A percentile compares a stretch with the other conserved stretches of the same genome.
phyloP scores from a whole-genome alignment of 2,113 vertebrate genomes.

The Ellobius talpinus region DNA sequence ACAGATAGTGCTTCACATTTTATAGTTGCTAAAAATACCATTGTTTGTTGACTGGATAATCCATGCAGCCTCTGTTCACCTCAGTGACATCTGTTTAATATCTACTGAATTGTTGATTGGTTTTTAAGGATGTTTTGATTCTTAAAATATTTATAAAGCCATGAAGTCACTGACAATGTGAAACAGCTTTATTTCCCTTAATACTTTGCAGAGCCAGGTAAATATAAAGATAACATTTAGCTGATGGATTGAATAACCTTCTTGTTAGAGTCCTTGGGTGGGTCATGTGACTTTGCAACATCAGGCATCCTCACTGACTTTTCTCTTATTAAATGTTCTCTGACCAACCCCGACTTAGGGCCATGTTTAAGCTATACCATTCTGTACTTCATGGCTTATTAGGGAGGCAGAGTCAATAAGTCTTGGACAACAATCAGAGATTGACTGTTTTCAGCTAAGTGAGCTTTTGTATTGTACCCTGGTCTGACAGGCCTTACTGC shows the following conservation, averaged over 20 bases:
- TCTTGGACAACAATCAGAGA: neutral
- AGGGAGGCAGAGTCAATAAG: conserved; percentile 45
- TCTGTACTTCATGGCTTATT: neutral
- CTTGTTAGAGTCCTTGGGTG: neutral
- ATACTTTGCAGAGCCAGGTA: neutral
- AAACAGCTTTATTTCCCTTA: neutral
- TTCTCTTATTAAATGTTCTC: conserved; percentile 32
- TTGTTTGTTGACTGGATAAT: neutral
- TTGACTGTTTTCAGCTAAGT: neutral
- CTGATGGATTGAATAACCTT: conserved; percentile 3
- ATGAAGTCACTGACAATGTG: neutral
- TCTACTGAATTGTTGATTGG: neutral
- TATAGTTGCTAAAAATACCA: neutral
- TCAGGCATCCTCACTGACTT: neutral
- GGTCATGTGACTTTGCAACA: conserved; percentile 20
- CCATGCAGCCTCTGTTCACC: neutral
- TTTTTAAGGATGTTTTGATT: conserved; percentile 34
- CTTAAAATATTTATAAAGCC: conserved; percentile 22
- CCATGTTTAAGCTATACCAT: neutral
- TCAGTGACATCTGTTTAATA: neutral
- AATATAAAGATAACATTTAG: conserved; percentile 17
- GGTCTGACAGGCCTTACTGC: neutral
- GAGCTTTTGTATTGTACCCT: neutral
- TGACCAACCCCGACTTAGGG: neutral
- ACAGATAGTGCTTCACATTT: neutral